Base-by-base conservation (phyloP, 2,888 invertebrate genomes). In the Leptinotarsa tumamoca region DNA sequence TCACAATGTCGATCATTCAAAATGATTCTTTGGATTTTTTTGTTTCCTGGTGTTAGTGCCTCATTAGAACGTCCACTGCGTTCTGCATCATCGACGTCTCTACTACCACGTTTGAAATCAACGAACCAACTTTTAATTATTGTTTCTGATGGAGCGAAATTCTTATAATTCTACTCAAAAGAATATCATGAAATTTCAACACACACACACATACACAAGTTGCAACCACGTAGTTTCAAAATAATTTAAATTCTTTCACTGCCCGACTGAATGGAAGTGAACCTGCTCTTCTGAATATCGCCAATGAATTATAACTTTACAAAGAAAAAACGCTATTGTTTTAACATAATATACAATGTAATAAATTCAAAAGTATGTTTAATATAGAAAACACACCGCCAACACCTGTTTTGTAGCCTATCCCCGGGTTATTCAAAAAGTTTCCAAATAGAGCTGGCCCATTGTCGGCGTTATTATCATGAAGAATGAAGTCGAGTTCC, bases 401-500 rank as follows among this genome's bases (percentile, higher is more conserved):
- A 52, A 69, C 69, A 69, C 69, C 43, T 58, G 68, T 68, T 68
- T 43, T 58, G 27, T 68, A 21, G 69, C 49, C 69, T 70, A 54
- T 52, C 18, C 33, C 4, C 56, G 14, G n/a, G 61, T 56, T 70
- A 70, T 58, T 70, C 61, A 43, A 56, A 70, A 70, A 61, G 50
- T 70, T 70, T 58, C 17, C 54, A 27, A 49, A 58, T 61, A 61
- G 33, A 70, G 56, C 70, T 43, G n/a, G 58, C 14, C 43, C 58
- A 58, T 58, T 14, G 58, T 58, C 49, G 56, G 56, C 21, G 56
- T 54, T 61, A 70, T 70, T 70, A 56, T 70, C 54, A 49, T 43
- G 43, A 69, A 69, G 69, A 69, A 69, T 70, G 79, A 76, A 81
- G 74, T 75, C 67, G 72, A 79, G 68, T 82, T 83, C 83, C 83